phyloP scores from a whole-genome alignment of 2,113 vertebrate genomes.

The Macquaria australasica region DNA sequence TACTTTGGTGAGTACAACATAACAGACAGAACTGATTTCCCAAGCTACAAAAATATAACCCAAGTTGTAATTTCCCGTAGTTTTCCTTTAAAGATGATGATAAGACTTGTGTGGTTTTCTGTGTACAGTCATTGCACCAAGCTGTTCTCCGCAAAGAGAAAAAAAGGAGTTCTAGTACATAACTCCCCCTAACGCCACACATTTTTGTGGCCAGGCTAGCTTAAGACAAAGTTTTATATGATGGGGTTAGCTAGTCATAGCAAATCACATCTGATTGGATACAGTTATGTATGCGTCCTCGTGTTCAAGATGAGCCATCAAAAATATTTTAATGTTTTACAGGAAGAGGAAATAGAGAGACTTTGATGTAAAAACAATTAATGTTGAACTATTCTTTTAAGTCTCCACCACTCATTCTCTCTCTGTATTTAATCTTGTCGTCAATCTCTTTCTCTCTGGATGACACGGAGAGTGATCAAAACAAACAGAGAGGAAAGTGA shows the following conservation, averaged over 20 bases:
- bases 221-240: neutral
- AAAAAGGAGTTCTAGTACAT: neutral
- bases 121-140: neutral
- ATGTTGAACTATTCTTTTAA: slow-evolving; percentile 8
- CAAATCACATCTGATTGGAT: neutral
- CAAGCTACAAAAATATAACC: neutral
- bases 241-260: neutral
- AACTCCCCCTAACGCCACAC: too few species aligned
- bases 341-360: neutral
- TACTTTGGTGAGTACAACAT: neutral
- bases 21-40: neutral
- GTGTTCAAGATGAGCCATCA: neutral
- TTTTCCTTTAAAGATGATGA: neutral
- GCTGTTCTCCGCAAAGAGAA: neutral
- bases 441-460: slow-evolving; percentile 17
- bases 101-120: too few species aligned
- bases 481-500: slow-evolving; percentile 44
- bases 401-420: neutral
- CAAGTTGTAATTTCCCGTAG: neutral
- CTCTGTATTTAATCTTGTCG: slow-evolving; percentile 28
- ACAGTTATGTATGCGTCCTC: too few species aligned
- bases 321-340: neutral
- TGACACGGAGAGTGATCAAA: slow-evolving; percentile 31
- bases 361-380: neutral
- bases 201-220: too few species aligned